Conservation (phyloP, 2,113 vertebrate species). For the Aramus guarauna region DNA sequence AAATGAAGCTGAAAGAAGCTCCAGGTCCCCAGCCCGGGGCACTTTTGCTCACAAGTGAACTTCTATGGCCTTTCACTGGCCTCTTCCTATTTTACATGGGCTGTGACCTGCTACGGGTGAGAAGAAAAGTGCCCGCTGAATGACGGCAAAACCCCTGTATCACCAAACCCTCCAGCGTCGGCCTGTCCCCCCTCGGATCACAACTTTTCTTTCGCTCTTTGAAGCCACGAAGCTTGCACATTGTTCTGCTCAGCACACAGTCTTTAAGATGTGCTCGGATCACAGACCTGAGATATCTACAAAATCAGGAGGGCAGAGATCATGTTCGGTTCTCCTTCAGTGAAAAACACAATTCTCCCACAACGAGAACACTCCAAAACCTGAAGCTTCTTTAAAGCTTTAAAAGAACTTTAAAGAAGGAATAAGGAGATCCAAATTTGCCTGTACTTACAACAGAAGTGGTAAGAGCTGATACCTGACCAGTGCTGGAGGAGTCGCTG, state of each 20-base stretch:
- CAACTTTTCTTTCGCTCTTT: background rate
- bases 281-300: background rate
- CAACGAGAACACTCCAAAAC: background rate
- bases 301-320: background rate
- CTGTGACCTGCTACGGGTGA: background rate
- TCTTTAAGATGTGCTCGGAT: accelerated
- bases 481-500: background rate
- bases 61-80: background rate
- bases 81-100: background rate
- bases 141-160: accelerated
- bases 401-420: background rate
- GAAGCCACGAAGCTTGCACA: background rate
- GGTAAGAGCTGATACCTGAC: background rate
- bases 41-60: background rate
- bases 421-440: background rate
- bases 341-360: background rate
- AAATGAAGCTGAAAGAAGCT: background rate
- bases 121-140: background rate
- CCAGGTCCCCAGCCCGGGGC: background rate
- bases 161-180: background rate
- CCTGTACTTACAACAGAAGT: background rate
- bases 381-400: background rate
- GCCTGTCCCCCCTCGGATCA: background rate
- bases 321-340: background rate
- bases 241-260: background rate